phyloP scores from a whole-genome alignment of 2,888 invertebrate species.

The Tetragonisca angustula region DNA sequence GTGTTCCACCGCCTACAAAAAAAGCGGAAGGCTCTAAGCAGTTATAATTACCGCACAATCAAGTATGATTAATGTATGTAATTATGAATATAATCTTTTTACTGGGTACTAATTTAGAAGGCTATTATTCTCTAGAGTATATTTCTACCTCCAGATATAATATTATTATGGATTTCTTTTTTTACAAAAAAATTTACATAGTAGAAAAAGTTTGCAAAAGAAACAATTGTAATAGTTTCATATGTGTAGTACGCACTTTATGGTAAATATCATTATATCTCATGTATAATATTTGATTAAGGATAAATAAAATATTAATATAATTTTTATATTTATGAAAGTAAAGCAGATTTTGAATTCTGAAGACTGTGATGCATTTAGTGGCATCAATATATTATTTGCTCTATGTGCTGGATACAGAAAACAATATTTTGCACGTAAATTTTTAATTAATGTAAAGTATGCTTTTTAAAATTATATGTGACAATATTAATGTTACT shows the following conservation, averaged over 20 bases:
- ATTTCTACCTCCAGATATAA: constrained; percentile 25
- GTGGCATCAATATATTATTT: constrained; percentile 64
- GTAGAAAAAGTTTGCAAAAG: constrained; percentile 4
- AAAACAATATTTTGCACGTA: constrained; percentile 37
- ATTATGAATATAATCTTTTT: constrained; percentile 63
- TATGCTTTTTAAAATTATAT: constrained; percentile 25
- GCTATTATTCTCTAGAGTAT: constrained; percentile 34
- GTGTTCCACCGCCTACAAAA: constrained; percentile 76
- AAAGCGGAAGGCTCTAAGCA: constrained; percentile 82
- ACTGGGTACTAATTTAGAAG: constrained; percentile 40
- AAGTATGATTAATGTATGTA: constrained; percentile 64
- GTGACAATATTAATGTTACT: constrained; percentile 28
- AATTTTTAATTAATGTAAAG: constrained; percentile 38
- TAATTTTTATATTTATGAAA: constrained; percentile 37
- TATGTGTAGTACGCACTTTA: constrained; percentile 21
- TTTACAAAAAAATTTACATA: constrained; percentile 34
- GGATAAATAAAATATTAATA: constrained; percentile 15
- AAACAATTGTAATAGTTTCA: constrained; percentile 25
- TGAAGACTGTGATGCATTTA: constrained; percentile 74
- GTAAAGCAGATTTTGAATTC: constrained; percentile 32
- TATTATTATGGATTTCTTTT: constrained; percentile 34
- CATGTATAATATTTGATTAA: constrained; percentile 29
- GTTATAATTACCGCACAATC: constrained; percentile 77
- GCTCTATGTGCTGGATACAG: constrained; percentile 56
- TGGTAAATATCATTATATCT: constrained; percentile 6